Base-by-base conservation (phyloP, 1,140 invertebrate genomes). In the Dendroctonus valens region DNA sequence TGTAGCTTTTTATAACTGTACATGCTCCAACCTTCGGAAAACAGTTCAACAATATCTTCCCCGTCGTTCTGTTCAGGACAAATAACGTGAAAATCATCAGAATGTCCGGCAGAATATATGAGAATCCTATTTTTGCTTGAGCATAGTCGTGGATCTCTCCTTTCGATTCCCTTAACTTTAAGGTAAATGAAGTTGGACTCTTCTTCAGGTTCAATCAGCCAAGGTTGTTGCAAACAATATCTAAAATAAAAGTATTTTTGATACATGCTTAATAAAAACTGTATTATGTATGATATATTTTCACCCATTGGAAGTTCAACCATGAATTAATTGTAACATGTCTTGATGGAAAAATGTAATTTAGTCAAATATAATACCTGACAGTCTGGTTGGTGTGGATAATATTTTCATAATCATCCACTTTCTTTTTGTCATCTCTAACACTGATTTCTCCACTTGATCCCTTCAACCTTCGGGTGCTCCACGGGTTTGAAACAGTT, bases 151-250 rank as follows among this genome's bases (percentile, higher is more conserved):
- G 74, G 82, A 50, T 81, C 82, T 60, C 74, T 82, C 37, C 89
- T 80, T 72, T 87, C 83, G 65, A 83, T 85, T 2, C 89, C 89
- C 46, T 83, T 83, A 3, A 89, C 82, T 78, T 88, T 86, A 7
- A 91, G 74, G 72, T 89, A 91, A 8, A 91, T 77, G 72, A 87
- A 90, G 76, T 90, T 86, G 48, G 86, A 86, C 6, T 85, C 76
- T 68, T 89, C 86, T 69, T 88, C 86, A 1, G 89, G 89, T 74
- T 91, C 89, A 59, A 91, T 89, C 0, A 91, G 76, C 89, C 89
- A 91, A 0, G 89, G 89, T 73, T 89, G 86, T 72, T 88, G 85
- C n/a, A 86, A 82, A 74, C 89, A 90, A 12, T 61, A 81, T 53
- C 79, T 67, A 12, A 65, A 63, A 39, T n/a, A n/a, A n/a, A n/a